Evolutionary conservation across 2,113 vertebrate genomes (phyloP).

Genomic region (Galbula dea): DNA sequence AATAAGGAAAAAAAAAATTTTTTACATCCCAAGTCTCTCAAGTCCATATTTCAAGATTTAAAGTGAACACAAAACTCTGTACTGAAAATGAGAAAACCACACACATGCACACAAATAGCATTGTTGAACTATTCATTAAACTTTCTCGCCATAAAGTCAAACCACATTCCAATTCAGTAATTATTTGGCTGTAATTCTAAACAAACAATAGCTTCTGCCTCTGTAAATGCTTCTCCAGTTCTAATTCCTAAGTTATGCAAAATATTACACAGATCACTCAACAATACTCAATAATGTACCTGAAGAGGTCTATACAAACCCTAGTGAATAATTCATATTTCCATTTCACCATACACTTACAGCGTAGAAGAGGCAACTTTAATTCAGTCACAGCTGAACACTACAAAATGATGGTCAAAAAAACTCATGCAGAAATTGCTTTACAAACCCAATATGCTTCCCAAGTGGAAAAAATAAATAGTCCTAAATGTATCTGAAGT

Average conservation of each 20-base stretch:
- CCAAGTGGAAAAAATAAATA: background rate
- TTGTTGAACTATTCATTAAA: background rate
- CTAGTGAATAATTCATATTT: background rate
- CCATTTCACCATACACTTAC: background rate
- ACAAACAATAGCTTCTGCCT: background rate
- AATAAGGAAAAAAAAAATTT: background rate
- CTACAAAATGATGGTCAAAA: background rate
- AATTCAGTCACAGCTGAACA: background rate
- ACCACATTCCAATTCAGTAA: background rate
- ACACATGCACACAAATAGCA: background rate
- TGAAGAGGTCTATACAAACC: background rate
- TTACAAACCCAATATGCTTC: background rate
- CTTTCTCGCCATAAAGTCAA: background rate
- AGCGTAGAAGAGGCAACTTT: background rate
- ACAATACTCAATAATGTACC: background rate
- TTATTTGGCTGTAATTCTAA: conserved; percentile 18
- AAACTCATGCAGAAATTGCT: background rate
- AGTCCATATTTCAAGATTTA: background rate
- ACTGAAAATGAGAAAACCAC: background rate
- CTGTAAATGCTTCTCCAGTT: background rate
- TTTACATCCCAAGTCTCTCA: background rate
- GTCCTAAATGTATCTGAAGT: background rate
- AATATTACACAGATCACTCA: background rate
- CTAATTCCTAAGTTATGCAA: background rate
- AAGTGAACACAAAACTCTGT: background rate